Conservation (phyloP, 2,797 vertebrate genomes). For the Merluccius polli region DNA sequence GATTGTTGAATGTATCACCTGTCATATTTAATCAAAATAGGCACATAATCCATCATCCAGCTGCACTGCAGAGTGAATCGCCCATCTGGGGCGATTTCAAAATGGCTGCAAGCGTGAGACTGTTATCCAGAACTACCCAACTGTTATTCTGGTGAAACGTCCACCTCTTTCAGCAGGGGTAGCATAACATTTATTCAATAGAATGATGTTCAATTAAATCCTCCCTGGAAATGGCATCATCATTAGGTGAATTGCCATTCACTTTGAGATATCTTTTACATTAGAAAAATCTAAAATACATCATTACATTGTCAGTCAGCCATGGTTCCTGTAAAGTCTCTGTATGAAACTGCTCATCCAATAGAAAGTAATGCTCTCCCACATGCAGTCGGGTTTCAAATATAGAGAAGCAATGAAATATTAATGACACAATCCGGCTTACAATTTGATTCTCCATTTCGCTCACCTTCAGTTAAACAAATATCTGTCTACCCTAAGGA, state of each 20-base stretch:
- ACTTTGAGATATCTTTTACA: no score
- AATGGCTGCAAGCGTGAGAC: neutral
- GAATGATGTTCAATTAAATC: neutral
- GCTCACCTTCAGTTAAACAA: neutral
- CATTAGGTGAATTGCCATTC: no score
- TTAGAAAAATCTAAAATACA: neutral
- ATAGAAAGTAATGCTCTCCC: neutral
- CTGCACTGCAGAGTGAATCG: constrained; percentile 30
- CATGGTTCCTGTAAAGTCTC: neutral
- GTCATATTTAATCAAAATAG: constrained; percentile 48
- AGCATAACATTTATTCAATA: neutral
- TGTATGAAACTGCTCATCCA: neutral
- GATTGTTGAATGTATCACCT: constrained; percentile 46
- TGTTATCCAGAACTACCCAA: neutral
- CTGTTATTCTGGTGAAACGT: neutral
- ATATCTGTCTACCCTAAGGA: neutral
- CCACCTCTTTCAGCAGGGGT: no score
- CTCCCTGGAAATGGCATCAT: no score
- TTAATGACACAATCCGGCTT: neutral
- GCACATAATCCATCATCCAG: constrained; percentile 48
- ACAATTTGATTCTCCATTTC: neutral
- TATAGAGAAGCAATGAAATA: neutral
- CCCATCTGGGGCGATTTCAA: constrained; percentile 28
- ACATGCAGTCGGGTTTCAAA: neutral
- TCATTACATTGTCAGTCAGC: neutral